A percentile compares a stretch with the other conserved stretches of the same genome.
phyloP scores from a whole-genome alignment of 53 echinoderm and acorn worm species.

The Antedon mediterranea region DNA sequence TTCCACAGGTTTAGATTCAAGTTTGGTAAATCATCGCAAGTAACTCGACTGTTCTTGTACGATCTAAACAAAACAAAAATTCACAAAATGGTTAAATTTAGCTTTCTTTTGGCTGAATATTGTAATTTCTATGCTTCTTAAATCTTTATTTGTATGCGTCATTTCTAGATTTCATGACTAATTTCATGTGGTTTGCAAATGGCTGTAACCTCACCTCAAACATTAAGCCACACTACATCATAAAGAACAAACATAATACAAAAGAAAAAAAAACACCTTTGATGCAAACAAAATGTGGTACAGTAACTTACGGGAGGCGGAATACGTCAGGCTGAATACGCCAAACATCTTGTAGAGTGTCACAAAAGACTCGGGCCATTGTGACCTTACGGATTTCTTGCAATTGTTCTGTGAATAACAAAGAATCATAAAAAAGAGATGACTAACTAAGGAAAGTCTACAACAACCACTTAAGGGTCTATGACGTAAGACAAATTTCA shows the following conservation, averaged over 20 bases:
- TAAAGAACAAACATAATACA: too few species aligned
- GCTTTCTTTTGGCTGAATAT: too few species aligned
- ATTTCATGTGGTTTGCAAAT: too few species aligned
- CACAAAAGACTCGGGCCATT: conserved; percentile 55
- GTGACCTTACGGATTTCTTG: conserved; percentile 38
- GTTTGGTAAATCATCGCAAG: background rate
- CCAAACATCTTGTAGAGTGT: conserved; percentile 22
- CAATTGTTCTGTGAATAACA: conserved; percentile 16
- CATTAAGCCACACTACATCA: too few species aligned
- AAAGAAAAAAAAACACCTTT: too few species aligned
- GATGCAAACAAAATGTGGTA: background rate
- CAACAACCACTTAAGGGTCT: background rate
- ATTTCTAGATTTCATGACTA: too few species aligned
- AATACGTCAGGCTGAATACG: conserved; percentile 28
- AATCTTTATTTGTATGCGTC: too few species aligned
- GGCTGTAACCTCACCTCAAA: too few species aligned
- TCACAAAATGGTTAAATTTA: background rate
- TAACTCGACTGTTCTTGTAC: background rate
- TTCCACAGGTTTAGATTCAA: background rate
- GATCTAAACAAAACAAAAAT: background rate
- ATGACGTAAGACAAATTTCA: too few species aligned
- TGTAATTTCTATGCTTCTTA: too few species aligned
- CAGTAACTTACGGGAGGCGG: background rate
- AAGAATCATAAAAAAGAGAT: background rate
- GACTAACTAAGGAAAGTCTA: background rate